Conservation (phyloP, 2,113 vertebrate genomes). For the Vulpes ferrilata region DNA sequence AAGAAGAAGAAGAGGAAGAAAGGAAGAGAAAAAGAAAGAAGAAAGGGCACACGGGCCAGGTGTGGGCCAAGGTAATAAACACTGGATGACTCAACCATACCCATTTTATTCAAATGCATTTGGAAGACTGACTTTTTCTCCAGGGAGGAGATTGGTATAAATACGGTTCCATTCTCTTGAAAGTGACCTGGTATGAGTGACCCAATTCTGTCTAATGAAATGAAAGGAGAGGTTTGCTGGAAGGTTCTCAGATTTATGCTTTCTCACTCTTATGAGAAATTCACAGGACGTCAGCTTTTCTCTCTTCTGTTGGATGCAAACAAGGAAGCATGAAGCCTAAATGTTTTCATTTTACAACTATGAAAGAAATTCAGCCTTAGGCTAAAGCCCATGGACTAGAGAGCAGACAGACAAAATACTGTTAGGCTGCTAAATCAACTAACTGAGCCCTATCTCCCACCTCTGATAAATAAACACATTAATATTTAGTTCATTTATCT, state of each 20-base stretch:
- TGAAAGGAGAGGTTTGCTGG: background rate
- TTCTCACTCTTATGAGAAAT: background rate
- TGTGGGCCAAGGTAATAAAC: background rate
- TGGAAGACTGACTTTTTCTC: slow-evolving; percentile 9
- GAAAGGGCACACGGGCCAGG: too few relatives aligned
- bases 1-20: too few relatives aligned
- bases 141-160: background rate
- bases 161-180: background rate
- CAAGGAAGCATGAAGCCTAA: background rate
- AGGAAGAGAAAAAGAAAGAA: too few relatives aligned
- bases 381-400: background rate
- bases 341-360: background rate
- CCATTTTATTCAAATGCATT: background rate
- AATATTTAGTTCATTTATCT: too few relatives aligned
- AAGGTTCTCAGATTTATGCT: background rate
- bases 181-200: slow-evolving; percentile 7
- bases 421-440: background rate
- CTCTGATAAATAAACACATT: background rate
- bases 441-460: background rate
- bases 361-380: background rate
- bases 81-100: background rate
- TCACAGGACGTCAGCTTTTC: background rate
- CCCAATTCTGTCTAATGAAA: background rate
- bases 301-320: background rate
- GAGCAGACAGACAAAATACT: background rate